A percentile compares a stretch with the other conserved stretches of the same genome.
Evolutionary conservation across 2,797 vertebrate species (phyloP).

Genomic region (Aldrovandia affinis): DNA sequence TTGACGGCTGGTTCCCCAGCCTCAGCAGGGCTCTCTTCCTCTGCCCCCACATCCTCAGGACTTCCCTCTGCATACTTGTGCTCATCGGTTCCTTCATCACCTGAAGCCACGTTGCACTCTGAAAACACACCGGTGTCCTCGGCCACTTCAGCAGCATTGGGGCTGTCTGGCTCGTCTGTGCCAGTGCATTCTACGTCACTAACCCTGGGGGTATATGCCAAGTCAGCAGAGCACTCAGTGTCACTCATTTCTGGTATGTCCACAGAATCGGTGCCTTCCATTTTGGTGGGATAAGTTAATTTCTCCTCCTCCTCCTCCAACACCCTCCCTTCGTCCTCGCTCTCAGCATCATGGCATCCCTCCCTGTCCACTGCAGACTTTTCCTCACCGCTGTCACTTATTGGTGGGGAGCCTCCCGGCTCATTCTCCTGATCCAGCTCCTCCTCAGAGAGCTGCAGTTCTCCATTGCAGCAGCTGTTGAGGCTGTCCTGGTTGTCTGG

Average conservation of each 20-base stretch:
- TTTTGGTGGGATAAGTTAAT: slow-evolving; percentile 25
- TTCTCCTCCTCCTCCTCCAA: slow-evolving; percentile 13
- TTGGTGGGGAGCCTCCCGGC: slow-evolving; percentile 56
- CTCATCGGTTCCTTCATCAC: slow-evolving; percentile 50
- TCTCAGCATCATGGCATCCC: slow-evolving; percentile 44
- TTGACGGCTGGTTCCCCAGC: slow-evolving; percentile 43
- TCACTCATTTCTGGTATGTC: slow-evolving; percentile 62
- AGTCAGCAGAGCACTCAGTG: slow-evolving; percentile 21
- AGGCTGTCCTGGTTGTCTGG: slow-evolving; percentile 66
- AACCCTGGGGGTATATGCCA: slow-evolving; percentile 50
- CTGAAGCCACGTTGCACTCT: slow-evolving; percentile 51
- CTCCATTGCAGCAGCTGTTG: slow-evolving; percentile 81
- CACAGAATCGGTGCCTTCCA: slow-evolving; percentile 57
- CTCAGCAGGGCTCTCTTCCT: slow-evolving; percentile 47
- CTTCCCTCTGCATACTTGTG: slow-evolving; percentile 17
- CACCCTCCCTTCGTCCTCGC: slow-evolving; percentile 56
- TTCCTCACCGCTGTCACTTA: slow-evolving; percentile 54
- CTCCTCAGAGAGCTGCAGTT: slow-evolving; percentile 69
- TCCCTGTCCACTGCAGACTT: slow-evolving; percentile 45
- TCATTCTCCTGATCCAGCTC: slow-evolving; percentile 68
- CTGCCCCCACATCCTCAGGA: slow-evolving; percentile 39
- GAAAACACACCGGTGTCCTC: slow-evolving; percentile 38
- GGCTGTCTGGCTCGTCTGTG: slow-evolving; percentile 44
- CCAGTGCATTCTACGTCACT: slow-evolving; percentile 64
- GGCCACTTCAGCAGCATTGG: slow-evolving; percentile 35